phyloP scores from a whole-genome alignment of 2,113 vertebrate genomes.

The Notothenia coriiceps region DNA sequence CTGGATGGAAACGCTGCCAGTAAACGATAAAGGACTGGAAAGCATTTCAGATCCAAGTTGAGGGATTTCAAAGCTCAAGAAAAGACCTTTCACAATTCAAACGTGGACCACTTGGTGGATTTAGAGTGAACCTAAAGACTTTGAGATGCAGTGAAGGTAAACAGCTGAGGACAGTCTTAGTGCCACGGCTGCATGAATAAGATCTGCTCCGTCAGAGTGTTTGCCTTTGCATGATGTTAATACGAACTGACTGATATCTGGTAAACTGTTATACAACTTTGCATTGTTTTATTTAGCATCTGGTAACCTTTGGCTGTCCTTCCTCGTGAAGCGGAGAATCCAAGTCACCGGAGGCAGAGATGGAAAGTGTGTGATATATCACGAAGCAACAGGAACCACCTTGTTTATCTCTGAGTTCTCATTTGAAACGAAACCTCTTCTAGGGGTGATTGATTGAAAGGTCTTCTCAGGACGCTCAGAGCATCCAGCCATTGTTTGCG shows the following conservation, averaged over 20 bases:
- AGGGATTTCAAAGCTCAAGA: background rate
- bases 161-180: background rate
- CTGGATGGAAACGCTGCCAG: background rate
- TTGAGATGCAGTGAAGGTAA: background rate
- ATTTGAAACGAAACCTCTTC: constrained; percentile 11
- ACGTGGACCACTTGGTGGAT: background rate
- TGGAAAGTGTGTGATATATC: constrained; percentile 70
- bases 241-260: constrained; percentile 50
- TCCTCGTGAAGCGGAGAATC: constrained; percentile 46
- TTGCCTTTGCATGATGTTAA: constrained; percentile 27
- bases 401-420: constrained; percentile 59
- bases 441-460: constrained; percentile 38
- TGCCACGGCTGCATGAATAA: background rate
- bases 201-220: background rate
- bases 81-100: background rate
- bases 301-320: constrained; percentile 77
- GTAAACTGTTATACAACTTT: constrained; percentile 55
- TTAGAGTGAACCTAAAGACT: background rate
- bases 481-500: constrained; percentile 39
- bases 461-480: constrained; percentile 50
- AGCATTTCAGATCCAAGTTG: background rate
- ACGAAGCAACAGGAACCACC: constrained; percentile 54
- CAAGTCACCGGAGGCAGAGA: constrained; percentile 64
- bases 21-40: background rate
- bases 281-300: constrained; percentile 72